These are phyloP conservation scores for Pygmarrhopalites habei DNA, from an alignment of 1,140 invertebrate genomes.

Conservation along the genomic window DNA sequence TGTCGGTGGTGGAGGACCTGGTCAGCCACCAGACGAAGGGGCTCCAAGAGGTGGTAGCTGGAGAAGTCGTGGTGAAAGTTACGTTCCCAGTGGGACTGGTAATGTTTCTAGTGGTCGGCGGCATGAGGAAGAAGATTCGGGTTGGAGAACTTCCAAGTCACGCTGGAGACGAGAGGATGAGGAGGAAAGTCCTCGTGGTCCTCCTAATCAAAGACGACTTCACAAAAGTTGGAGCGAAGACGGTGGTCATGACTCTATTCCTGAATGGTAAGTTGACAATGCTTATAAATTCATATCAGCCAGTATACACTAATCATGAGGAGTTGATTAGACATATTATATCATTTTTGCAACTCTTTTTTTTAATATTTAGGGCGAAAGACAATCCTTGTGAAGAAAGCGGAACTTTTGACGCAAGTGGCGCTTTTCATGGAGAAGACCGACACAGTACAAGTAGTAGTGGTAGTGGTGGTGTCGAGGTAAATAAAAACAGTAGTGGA, in stretches of 20 bases:
- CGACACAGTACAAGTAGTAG: conserved; percentile 47
- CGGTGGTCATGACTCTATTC: conserved; percentile 56
- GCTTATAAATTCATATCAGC: conserved; percentile 16
- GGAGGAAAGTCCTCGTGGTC: conserved; percentile 54
- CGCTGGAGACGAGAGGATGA: conserved; percentile 52
- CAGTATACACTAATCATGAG: too few relatives aligned
- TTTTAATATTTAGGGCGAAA: conserved; percentile 51
- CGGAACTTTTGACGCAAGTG: conserved; percentile 76
- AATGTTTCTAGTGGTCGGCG: too few relatives aligned
- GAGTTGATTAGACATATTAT: too few relatives aligned
- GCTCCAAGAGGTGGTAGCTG: conserved; percentile 46
- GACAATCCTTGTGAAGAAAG: conserved; percentile 67
- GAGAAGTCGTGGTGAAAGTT: conserved; percentile 47
- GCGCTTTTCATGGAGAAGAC: conserved; percentile 64
- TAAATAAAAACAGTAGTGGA: not conserved
- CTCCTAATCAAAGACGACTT: conserved; percentile 51
- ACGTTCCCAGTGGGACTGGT: too few relatives aligned
- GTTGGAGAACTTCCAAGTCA: conserved; percentile 37
- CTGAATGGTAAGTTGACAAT: conserved; percentile 59
- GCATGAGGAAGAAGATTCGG: conserved; percentile 39
- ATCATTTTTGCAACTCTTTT: too few relatives aligned
- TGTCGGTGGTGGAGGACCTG: conserved; percentile 35
- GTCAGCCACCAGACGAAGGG: conserved; percentile 31
- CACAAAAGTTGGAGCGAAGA: conserved; percentile 60
- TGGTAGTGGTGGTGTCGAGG: not conserved